A percentile compares a stretch with the other conserved stretches of the same genome.
Evolutionary conservation across 2,888 invertebrate species (phyloP).

Genomic region (Ferdinandea cuprea): DNA sequence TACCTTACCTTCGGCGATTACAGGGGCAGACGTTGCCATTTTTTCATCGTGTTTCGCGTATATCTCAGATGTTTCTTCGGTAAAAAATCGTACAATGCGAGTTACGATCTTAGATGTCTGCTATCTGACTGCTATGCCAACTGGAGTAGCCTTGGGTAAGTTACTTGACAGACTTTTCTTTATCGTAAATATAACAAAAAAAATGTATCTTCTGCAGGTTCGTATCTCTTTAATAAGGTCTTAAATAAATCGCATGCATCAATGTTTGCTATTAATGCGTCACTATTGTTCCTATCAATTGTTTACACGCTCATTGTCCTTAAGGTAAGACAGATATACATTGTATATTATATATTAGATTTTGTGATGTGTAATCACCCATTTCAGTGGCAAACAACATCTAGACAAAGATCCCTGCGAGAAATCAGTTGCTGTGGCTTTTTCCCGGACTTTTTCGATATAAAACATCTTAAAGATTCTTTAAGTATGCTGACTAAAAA

Average conservation of each 20-base stretch:
- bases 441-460: conserved; percentile 89
- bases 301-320: conserved; percentile 87
- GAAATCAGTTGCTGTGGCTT: conserved; percentile 85
- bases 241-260: conserved; percentile 87
- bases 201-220: conserved; percentile 84
- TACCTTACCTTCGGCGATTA: conserved; percentile 89
- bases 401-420: conserved; percentile 86
- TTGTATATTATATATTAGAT: too few relatives aligned
- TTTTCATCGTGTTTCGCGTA: conserved; percentile 92
- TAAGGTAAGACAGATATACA: conserved; percentile 80
- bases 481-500: conserved; percentile 86
- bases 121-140: conserved; percentile 92
- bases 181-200: conserved; percentile 1
- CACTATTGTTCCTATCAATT: conserved; percentile 86
- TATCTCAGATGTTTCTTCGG: conserved; percentile 89
- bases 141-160: conserved; percentile 90
- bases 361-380: too few relatives aligned
- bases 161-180: conserved; percentile 31
- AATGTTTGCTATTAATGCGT: conserved; percentile 89
- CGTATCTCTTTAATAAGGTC: conserved; percentile 86
- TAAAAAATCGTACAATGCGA: conserved; percentile 88
- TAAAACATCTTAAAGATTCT: conserved; percentile 87
- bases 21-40: conserved; percentile 91
- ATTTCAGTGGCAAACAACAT: conserved; percentile 87
- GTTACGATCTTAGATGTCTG: conserved; percentile 92